Conservation (phyloP, 2,113 vertebrate genomes). For the Cariama cristata region DNA sequence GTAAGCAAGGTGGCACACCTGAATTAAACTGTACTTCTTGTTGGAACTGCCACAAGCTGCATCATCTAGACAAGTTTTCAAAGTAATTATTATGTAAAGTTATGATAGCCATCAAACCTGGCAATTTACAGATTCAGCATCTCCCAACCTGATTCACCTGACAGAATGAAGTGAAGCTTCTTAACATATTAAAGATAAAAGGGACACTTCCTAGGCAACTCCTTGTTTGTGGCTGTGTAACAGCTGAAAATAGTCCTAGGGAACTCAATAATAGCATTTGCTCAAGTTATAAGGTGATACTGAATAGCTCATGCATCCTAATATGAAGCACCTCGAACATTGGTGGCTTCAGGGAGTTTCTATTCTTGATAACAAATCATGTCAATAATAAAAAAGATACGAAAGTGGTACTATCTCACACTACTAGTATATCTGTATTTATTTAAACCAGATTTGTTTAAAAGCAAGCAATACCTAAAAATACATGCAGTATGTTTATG, state of each 20-base stretch:
- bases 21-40: background rate
- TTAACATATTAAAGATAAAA: constrained; percentile 20
- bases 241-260: background rate
- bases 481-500: background rate
- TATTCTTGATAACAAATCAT: background rate
- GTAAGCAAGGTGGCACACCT: background rate
- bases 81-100: background rate
- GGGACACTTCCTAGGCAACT: background rate
- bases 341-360: background rate
- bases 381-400: background rate
- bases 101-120: background rate
- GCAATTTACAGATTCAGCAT: background rate
- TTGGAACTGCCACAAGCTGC: background rate
- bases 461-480: background rate
- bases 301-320: background rate
- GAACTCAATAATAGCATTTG: background rate
- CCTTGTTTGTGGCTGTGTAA: background rate
- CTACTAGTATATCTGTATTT: background rate
- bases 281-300: background rate
- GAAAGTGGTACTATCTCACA: background rate
- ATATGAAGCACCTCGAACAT: background rate
- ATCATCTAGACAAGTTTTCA: background rate
- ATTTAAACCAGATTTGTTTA: background rate
- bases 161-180: background rate
- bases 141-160: background rate